Conservation (phyloP, 2,888 invertebrate species). For the Germaria angustata region DNA sequence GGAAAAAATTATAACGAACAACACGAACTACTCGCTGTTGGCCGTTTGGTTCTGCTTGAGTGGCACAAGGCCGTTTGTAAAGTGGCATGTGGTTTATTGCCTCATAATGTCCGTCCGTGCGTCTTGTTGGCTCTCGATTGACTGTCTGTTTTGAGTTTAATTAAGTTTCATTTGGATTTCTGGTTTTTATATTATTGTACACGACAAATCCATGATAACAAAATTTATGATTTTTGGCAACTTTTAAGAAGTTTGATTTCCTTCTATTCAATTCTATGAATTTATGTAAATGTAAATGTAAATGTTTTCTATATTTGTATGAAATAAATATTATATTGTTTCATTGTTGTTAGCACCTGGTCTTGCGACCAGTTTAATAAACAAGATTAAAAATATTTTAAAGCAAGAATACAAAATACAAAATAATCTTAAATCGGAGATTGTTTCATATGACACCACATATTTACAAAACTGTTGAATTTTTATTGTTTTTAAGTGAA, state of each 20-base stretch:
- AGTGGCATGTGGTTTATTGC: conserved; percentile 63
- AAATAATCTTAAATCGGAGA: background rate
- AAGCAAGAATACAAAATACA: background rate
- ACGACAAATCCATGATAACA: background rate
- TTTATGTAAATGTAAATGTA: background rate
- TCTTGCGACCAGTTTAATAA: background rate
- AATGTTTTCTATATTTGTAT: background rate
- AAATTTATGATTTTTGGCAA: conserved; percentile 30
- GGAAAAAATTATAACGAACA: conserved; percentile 52
- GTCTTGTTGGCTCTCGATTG: conserved; percentile 17
- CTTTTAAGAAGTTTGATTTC: conserved; percentile 36
- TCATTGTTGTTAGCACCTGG: conserved; percentile 43
- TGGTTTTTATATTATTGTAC: conserved; percentile 29
- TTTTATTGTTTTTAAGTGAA: no score
- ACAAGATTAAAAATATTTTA: background rate
- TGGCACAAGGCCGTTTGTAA: conserved; percentile 63
- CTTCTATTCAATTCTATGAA: conserved; percentile 8
- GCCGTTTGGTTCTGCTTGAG: conserved; percentile 60
- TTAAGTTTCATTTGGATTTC: conserved; percentile 47
- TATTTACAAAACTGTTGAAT: background rate
- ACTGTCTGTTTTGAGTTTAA: conserved; percentile 32
- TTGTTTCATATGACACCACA: background rate
- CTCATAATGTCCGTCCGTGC: conserved; percentile 33
- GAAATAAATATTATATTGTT: background rate
- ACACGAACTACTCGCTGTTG: conserved; percentile 22